These are phyloP conservation scores for Denticeps clupeoides DNA, from an alignment of 2,797 vertebrate genomes.

Conservation along the genomic window DNA sequence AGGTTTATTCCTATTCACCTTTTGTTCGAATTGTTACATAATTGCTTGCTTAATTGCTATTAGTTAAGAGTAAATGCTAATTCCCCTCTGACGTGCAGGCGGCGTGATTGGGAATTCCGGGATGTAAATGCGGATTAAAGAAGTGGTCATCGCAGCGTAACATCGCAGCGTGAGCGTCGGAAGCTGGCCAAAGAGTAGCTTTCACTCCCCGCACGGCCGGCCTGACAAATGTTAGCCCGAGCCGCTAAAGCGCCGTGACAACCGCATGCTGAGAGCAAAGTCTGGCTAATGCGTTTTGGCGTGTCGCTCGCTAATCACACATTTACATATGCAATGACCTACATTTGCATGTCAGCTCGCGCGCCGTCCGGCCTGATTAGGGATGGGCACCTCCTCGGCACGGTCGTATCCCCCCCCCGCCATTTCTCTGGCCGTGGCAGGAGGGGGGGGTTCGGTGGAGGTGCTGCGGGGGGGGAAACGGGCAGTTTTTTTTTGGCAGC, in stretches of 20 bases:
- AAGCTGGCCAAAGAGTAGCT: slow-evolving; percentile 73
- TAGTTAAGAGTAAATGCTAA: no score
- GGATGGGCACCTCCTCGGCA: slow-evolving; percentile 74
- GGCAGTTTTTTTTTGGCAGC: slow-evolving; percentile 88
- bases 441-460: slow-evolving; percentile 61
- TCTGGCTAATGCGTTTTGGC: slow-evolving; percentile 98
- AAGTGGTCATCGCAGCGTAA: slow-evolving; percentile 2
- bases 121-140: neutral
- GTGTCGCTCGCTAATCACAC: slow-evolving; percentile 94
- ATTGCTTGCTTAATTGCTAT: no score
- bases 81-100: no score
- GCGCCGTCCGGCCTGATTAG: slow-evolving; percentile 95
- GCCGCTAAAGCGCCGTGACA: slow-evolving; percentile 88
- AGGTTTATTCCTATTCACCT: no score
- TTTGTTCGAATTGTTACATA: no score
- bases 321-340: slow-evolving; percentile 99
- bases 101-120: neutral
- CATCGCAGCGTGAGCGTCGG: no score
- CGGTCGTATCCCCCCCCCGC: no score
- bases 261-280: slow-evolving; percentile 95
- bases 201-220: slow-evolving; percentile 66
- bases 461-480: slow-evolving; percentile 71
- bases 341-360: slow-evolving; percentile 99
- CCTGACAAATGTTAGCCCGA: slow-evolving; percentile 91
- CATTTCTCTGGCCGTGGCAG: slow-evolving; percentile 35